phyloP scores from a whole-genome alignment of 2,888 invertebrate species.

The Napeogenes inachia region DNA sequence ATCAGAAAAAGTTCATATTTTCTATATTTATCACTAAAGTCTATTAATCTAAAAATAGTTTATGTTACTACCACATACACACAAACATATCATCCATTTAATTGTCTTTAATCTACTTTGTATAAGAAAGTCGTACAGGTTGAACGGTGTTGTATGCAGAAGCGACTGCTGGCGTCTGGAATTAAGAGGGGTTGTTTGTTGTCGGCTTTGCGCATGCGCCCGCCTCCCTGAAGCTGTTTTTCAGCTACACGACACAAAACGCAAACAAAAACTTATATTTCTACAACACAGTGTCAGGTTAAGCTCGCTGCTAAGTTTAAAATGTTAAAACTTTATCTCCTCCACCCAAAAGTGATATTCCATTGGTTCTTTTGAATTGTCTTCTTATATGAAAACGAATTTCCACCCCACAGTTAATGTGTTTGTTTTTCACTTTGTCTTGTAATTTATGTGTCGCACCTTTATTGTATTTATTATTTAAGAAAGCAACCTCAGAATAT shows the following conservation, averaged over 20 bases:
- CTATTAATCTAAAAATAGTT: conserved; percentile 10
- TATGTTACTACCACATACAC: conserved; percentile 14
- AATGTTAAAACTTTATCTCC: conserved; percentile 12
- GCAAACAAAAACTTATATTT: conserved; percentile 6
- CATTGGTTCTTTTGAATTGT: neutral
- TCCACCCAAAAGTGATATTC: conserved; percentile 18
- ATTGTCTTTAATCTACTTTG: conserved; percentile 18
- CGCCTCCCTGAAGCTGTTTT: conserved; percentile 18
- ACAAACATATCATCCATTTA: conserved; percentile 26
- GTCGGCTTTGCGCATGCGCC: conserved; percentile 28
- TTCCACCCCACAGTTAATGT: too few relatives aligned
- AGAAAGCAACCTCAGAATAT: too few relatives aligned
- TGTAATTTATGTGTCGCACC: too few relatives aligned
- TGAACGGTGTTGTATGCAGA: conserved; percentile 13
- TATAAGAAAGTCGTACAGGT: conserved; percentile 12
- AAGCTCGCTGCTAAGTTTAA: conserved; percentile 8
- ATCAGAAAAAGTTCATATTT: conserved; percentile 6
- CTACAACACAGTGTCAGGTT: conserved; percentile 14
- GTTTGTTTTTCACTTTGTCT: too few relatives aligned
- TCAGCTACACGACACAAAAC: conserved; percentile 20
- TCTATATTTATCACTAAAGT: conserved; percentile 17
- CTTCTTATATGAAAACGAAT: too few relatives aligned
- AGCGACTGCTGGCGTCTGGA: conserved; percentile 26
- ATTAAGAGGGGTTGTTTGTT: conserved; percentile 29
- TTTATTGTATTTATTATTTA: too few relatives aligned